Evolutionary conservation across 1,140 invertebrate species (phyloP).

Genomic region (Stenopsyche tienmushanensis): DNA sequence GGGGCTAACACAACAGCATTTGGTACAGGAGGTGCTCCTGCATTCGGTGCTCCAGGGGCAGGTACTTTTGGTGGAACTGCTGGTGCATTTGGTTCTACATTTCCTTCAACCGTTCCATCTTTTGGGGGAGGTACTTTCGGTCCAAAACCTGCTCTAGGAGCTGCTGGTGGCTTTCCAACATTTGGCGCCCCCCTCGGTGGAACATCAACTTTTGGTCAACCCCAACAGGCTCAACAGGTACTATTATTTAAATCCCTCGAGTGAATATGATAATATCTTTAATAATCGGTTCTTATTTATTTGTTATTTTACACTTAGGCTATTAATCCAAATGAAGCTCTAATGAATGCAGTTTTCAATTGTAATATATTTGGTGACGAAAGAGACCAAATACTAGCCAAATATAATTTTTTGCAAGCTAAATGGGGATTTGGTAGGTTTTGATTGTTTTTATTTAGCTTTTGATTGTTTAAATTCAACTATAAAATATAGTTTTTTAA

Average conservation of each 20-base stretch:
- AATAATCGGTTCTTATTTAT: conserved; percentile 28
- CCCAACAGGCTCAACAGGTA: conserved; percentile 40
- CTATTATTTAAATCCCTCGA: conserved; percentile 8
- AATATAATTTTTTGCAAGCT: conserved; percentile 93
- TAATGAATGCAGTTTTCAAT: conserved; percentile 77
- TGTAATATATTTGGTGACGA: conserved; percentile 91
- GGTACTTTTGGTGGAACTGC: conserved; percentile 47
- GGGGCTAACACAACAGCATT: conserved; percentile 43
- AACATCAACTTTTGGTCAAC: conserved; percentile 44
- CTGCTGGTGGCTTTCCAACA: conserved; percentile 46
- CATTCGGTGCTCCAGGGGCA: conserved; percentile 42
- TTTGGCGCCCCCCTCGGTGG: conserved; percentile 45
- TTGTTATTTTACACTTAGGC: conserved; percentile 60
- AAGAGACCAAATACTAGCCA: conserved; percentile 84
- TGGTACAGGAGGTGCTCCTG: conserved; percentile 38
- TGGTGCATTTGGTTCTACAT: conserved; percentile 35
- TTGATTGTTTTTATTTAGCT: background rate
- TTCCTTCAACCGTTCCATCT: conserved; percentile 42
- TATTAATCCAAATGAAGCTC: conserved; percentile 66
- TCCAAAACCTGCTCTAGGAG: conserved; percentile 48
- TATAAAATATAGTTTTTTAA: conserved; percentile 9
- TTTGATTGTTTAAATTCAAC: background rate
- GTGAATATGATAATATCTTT: too few relatives aligned
- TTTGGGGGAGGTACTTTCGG: conserved; percentile 51
- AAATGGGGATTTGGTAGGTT: conserved; percentile 80